phyloP scores from a whole-genome alignment of 1,140 invertebrate species.

The Pinna nobilis region DNA sequence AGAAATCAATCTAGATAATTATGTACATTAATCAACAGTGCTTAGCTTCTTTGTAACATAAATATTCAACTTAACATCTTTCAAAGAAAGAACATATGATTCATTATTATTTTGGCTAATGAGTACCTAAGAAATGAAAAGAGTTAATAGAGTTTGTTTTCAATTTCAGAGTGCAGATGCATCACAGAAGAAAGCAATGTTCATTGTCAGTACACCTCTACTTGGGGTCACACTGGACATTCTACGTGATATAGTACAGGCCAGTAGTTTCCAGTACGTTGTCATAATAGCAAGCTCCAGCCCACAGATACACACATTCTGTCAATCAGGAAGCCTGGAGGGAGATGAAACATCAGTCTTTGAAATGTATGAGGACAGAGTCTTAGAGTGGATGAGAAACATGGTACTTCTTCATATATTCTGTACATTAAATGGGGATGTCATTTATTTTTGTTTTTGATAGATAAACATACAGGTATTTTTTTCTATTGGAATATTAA shows the following conservation, averaged over 20 bases:
- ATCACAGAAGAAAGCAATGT: slow-evolving; percentile 77
- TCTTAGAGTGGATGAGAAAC: slow-evolving; percentile 77
- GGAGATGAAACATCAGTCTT: slow-evolving; percentile 69
- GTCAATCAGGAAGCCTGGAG: slow-evolving; percentile 39
- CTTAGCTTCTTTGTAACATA: too few relatives aligned
- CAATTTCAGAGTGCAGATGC: slow-evolving; percentile 50
- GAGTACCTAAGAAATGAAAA: too few relatives aligned
- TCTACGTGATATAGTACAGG: slow-evolving; percentile 76
- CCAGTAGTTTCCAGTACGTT: slow-evolving; percentile 78
- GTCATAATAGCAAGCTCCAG: slow-evolving; percentile 77
- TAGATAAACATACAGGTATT: neutral
- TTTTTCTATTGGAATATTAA: too few relatives aligned
- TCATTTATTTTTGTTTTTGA: neutral
- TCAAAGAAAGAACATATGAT: too few relatives aligned
- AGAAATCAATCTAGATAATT: too few relatives aligned
- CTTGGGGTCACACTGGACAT: slow-evolving; percentile 75
- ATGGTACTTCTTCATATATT: slow-evolving; percentile 68
- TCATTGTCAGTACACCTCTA: slow-evolving; percentile 77
- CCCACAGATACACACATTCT: slow-evolving; percentile 70
- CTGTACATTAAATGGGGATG: neutral
- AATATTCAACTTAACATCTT: too few relatives aligned
- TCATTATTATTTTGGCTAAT: too few relatives aligned
- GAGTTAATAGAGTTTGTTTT: too few relatives aligned
- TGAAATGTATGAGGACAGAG: slow-evolving; percentile 74
- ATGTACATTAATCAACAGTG: too few relatives aligned